Evolutionary conservation across 2,113 vertebrate species (phyloP).

Genomic region (Proteles cristata): DNA sequence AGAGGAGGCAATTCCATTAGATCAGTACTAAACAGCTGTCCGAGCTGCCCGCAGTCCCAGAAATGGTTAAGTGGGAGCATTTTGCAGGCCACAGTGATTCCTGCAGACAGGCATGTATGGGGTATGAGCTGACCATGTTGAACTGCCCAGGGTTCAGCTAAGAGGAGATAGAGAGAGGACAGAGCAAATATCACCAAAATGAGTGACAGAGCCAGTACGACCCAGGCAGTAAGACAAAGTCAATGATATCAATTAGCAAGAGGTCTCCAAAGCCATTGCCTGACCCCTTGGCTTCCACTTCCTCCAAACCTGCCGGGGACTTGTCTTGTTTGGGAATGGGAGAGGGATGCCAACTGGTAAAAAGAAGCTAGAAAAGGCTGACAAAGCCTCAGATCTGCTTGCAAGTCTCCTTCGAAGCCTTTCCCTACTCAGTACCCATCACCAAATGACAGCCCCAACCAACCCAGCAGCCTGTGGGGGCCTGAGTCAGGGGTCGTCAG

Average conservation of each 20-base stretch:
- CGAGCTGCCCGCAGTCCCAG: background rate
- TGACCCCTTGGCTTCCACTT: background rate
- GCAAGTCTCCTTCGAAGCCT: background rate
- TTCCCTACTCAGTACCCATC: background rate
- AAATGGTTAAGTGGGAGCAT: background rate
- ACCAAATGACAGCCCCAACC: background rate
- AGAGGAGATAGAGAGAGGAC: background rate
- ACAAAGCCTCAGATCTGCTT: background rate
- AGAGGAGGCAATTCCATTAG: background rate
- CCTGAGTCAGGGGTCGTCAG: too few relatives aligned
- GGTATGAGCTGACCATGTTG: fast-evolving
- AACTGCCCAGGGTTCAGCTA: background rate
- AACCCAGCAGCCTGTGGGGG: background rate
- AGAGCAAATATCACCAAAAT: background rate
- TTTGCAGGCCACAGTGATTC: background rate
- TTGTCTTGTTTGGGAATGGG: background rate
- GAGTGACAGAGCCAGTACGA: background rate
- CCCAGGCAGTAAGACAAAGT: background rate
- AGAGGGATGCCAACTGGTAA: background rate
- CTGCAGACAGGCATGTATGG: background rate
- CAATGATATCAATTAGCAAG: background rate
- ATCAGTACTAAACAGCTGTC: background rate
- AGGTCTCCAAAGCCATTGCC: background rate
- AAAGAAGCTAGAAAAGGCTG: background rate
- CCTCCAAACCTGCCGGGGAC: background rate